phyloP scores from a whole-genome alignment of 2,888 invertebrate species.

The Catocala fraxini region DNA sequence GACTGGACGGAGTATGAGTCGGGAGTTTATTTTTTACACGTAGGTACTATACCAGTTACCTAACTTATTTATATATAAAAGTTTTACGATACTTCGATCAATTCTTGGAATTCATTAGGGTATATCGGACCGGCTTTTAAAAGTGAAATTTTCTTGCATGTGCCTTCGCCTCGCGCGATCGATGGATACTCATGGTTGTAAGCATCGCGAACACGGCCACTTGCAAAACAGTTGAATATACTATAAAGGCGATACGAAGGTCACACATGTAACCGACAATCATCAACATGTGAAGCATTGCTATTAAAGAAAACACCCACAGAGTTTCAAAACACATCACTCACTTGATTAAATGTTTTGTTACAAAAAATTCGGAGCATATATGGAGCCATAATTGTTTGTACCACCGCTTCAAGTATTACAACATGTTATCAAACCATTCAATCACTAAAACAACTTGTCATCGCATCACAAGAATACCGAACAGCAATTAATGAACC shows the following conservation, averaged over 20 bases:
- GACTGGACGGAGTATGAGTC: not conserved
- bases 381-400: constrained; percentile 6
- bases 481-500: not conserved
- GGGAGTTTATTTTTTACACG: too few relatives aligned
- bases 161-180: constrained; percentile 5
- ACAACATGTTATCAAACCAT: constrained; percentile 4
- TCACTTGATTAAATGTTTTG: not conserved
- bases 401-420: not conserved
- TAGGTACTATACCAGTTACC: too few relatives aligned
- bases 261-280: constrained; percentile 1
- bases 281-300: not conserved
- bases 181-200: constrained; percentile 12
- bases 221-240: constrained; percentile 48
- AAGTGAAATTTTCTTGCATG: constrained; percentile 48
- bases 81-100: not conserved
- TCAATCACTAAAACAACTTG: not conserved
- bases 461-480: not conserved
- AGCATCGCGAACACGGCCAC: constrained; percentile 24
- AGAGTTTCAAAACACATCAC: constrained; percentile 1
- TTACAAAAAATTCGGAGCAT: constrained; percentile 1
- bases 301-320: constrained; percentile 1
- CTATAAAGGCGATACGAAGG: constrained; percentile 15
- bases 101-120: not conserved
- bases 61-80: not conserved
- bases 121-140: constrained; percentile 44